phyloP scores from a whole-genome alignment of 2,888 invertebrate genomes.

The Pinctada fucata region DNA sequence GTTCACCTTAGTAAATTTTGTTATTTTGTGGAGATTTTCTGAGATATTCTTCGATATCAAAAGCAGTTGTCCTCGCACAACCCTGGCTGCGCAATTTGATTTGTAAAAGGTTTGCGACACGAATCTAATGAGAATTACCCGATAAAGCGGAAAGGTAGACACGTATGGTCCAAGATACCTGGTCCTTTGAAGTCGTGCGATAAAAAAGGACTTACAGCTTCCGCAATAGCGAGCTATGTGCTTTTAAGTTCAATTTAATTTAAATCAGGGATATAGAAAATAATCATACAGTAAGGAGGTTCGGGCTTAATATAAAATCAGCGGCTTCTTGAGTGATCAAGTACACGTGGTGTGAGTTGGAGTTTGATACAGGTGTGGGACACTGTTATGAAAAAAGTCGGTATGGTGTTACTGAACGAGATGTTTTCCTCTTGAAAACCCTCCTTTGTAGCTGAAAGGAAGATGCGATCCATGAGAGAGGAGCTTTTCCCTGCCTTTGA shows the following conservation, averaged over 20 bases:
- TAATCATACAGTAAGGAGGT: not conserved
- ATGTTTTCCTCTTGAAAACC: not conserved
- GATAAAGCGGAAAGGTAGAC: not conserved
- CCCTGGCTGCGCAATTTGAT: too few relatives aligned
- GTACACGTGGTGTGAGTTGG: not conserved
- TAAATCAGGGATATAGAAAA: not conserved
- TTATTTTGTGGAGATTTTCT: too few relatives aligned
- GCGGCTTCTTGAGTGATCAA: not conserved
- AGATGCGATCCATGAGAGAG: too few relatives aligned
- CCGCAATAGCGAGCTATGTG: not conserved
- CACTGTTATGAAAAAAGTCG: not conserved
- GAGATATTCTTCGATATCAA: too few relatives aligned
- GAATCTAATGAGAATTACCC: not conserved
- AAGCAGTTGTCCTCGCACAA: too few relatives aligned
- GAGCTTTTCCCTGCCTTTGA: too few relatives aligned
- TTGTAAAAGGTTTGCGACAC: too few relatives aligned
- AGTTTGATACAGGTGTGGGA: not conserved
- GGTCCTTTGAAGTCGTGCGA: too few relatives aligned
- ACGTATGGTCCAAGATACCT: not conserved
- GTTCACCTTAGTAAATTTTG: too few relatives aligned
- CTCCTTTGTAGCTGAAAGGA: too few relatives aligned
- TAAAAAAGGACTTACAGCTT: not conserved
- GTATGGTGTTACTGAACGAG: not conserved
- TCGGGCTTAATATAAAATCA: not conserved
- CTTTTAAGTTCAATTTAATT: constrained; percentile 3